Evolutionary conservation across 2,888 invertebrate species (phyloP).

Genomic region (Xestia ashworthii): DNA sequence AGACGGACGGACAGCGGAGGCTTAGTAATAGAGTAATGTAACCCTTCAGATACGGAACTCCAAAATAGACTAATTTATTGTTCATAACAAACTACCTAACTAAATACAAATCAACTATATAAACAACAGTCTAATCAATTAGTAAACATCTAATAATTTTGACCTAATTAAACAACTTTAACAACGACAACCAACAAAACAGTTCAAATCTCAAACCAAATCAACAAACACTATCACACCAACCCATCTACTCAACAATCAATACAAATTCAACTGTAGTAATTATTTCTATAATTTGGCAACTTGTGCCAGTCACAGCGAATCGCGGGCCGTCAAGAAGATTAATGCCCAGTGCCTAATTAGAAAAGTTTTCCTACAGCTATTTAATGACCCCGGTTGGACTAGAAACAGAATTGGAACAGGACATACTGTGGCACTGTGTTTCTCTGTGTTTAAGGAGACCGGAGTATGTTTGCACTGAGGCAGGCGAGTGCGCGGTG

Average conservation of each 20-base stretch:
- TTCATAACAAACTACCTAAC: too few species aligned
- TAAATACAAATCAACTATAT: too few species aligned
- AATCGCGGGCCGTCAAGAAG: slow-evolving; percentile 81
- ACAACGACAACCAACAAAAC: slow-evolving; percentile 8
- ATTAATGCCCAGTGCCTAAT: slow-evolving; percentile 86
- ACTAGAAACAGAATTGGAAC: slow-evolving; percentile 68
- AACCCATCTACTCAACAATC: slow-evolving; percentile 40
- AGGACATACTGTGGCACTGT: slow-evolving; percentile 60
- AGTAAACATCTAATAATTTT: not conserved
- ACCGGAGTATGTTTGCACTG: slow-evolving; percentile 41
- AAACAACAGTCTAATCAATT: not conserved
- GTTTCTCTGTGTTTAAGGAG: slow-evolving; percentile 48
- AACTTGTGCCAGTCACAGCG: slow-evolving; percentile 83
- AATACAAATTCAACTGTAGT: slow-evolving; percentile 67
- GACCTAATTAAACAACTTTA: not conserved
- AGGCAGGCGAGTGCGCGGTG: not conserved
- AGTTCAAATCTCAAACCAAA: slow-evolving; percentile 31
- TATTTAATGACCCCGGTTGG: slow-evolving; percentile 80
- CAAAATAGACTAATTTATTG: too few species aligned
- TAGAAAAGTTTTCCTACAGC: slow-evolving; percentile 86
- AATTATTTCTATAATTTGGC: slow-evolving; percentile 82
- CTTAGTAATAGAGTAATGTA: too few species aligned
- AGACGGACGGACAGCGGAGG: too few species aligned
- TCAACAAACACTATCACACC: slow-evolving; percentile 23
- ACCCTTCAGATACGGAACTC: too few species aligned